Percentiles rank a stretch among this genome's conserved stretches.
phyloP scores from a whole-genome alignment of 2,113 vertebrate species.

The Hippocampus comes region DNA sequence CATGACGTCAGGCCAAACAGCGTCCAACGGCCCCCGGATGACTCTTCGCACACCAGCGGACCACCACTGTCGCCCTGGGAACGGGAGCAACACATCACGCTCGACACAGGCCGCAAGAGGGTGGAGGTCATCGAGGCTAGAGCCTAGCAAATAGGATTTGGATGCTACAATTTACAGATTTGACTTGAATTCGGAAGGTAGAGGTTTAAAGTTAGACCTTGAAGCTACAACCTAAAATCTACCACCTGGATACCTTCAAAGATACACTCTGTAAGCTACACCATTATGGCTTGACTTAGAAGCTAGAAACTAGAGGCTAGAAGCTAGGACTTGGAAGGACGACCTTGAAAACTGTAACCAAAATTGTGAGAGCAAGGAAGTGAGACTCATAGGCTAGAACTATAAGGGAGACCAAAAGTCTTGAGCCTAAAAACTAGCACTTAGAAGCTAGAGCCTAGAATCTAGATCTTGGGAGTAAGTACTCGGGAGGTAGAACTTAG shows the following conservation, averaged over 20 bases:
- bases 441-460: no score
- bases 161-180: no score
- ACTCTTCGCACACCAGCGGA: constrained; percentile 82
- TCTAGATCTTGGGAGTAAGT: no score
- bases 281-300: no score
- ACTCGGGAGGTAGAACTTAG: not conserved
- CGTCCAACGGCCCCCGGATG: constrained; percentile 74
- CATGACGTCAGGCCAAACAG: constrained; percentile 90
- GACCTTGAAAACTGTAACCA: no score
- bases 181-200: not conserved
- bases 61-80: constrained; percentile 79
- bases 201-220: not conserved
- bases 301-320: no score
- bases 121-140: not conserved
- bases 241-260: no score
- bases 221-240: not conserved
- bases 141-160: not conserved
- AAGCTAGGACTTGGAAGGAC: no score
- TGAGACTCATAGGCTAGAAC: no score
- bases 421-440: no score
- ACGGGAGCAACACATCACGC: constrained; percentile 7
- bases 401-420: no score
- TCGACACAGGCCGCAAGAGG: not conserved
- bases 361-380: no score
- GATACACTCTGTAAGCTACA: not conserved